Base-by-base conservation (phyloP, 2,113 vertebrate genomes). In the Strix uralensis region DNA sequence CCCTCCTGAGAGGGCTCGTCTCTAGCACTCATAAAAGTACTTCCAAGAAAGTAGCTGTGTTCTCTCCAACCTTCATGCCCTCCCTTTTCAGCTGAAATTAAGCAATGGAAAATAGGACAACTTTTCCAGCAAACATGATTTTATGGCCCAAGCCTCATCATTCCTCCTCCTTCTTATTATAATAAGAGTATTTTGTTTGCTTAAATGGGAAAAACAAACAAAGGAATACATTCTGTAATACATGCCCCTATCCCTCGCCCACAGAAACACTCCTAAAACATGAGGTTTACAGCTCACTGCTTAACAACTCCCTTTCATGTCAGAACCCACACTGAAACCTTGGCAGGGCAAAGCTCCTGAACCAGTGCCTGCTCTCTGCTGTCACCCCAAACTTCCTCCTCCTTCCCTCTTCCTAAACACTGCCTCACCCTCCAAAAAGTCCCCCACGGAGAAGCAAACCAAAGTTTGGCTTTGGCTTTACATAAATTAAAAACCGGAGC, bases 151-250 rank as follows among this genome's bases (percentile, higher is more conserved):
- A 67, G 11, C 71, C 62, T 80, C 79, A 85, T 46, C 26, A 25
- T 66, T 95, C 61, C 61, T 81, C 70, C 44, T 46, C 72, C 52
- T 83, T 47, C 65, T 72, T 79, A 30, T 42, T 49, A 49, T 26
- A 85, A 40, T 15, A n/a, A 52, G 16, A n/a, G 46, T 73, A 30
- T 80, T 88, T 75, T 69, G 72, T 38, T 92, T 89, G 40, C 78
- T 92, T 93, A 59, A 84, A 73, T 30, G 34, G 61, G 83, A 70
- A 92, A 96, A 87, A 52, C 44, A 93, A 93, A 86, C 75, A 66
- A 67, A 93, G n/a, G 34, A 58, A 69, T 38, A 34, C 52, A 75
- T 84, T 87, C 83, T 1, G 1, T 49, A 57, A 20, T 3, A 26
- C 67, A 4, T 40, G 16, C 22, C 47, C 57, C 75, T 70, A 12